phyloP scores from a whole-genome alignment of 2,797 vertebrate species.

The Danio tinwini region DNA sequence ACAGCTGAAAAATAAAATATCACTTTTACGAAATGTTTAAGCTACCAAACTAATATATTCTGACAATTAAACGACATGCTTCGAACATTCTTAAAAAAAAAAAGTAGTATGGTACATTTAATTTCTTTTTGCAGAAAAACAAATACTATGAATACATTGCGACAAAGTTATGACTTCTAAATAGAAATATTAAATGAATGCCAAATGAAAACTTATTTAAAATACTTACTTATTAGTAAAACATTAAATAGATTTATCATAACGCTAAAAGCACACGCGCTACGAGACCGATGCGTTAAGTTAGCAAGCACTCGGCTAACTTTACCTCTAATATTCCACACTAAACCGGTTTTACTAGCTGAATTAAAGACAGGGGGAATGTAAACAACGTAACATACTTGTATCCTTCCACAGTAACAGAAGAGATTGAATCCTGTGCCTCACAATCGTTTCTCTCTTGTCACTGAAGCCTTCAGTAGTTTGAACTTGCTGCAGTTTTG shows the following conservation, averaged over 20 bases:
- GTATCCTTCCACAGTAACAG: no score
- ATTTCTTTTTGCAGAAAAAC: background rate
- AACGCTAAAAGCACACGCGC: background rate
- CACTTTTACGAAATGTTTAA: background rate
- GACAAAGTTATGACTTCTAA: background rate
- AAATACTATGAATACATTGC: background rate
- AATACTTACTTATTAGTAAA: background rate
- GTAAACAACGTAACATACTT: background rate
- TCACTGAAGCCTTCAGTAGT: constrained; percentile 1
- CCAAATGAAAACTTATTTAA: background rate
- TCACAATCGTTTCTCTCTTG: background rate
- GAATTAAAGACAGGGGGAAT: background rate
- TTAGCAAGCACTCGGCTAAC: constrained; percentile 31
- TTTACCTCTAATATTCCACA: background rate
- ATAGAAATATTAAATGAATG: background rate
- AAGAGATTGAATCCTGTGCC: background rate
- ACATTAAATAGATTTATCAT: background rate
- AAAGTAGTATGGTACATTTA: background rate
- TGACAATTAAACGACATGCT: no score
- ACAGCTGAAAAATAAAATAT: no score
- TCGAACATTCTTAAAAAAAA: background rate
- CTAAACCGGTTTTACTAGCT: background rate
- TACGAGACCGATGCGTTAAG: background rate
- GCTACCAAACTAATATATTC: background rate
- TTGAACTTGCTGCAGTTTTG: constrained; percentile 29